Percentiles rank a stretch among this genome's conserved stretches.
phyloP scores from a whole-genome alignment of 2,113 vertebrate genomes.

The Crypturellus undulatus region DNA sequence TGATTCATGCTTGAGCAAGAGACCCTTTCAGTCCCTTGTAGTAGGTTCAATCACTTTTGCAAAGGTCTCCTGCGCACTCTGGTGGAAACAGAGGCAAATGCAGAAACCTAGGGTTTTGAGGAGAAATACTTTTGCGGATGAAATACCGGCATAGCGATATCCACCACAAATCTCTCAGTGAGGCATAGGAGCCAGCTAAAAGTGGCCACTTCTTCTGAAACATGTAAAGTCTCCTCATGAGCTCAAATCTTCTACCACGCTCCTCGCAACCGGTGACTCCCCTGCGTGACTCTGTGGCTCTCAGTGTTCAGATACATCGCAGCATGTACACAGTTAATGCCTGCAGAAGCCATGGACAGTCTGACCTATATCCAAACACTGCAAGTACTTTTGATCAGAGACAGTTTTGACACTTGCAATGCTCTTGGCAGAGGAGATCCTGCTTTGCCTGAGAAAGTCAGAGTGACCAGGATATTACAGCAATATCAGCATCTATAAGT shows the following conservation, averaged over 20 bases:
- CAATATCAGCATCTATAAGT: background rate
- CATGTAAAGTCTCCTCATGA: accelerated
- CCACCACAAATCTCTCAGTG: accelerated
- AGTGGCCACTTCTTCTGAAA: background rate
- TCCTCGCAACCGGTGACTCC: background rate
- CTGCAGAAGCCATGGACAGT: background rate
- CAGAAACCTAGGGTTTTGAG: accelerated
- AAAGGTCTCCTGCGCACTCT: slow-evolving; percentile 48
- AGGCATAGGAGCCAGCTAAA: no score
- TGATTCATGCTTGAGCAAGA: background rate
- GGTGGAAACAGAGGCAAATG: background rate
- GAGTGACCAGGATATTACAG: background rate
- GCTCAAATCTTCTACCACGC: background rate
- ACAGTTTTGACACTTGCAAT: accelerated
- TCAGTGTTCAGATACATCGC: no score
- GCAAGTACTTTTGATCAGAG: background rate
- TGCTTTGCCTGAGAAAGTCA: background rate
- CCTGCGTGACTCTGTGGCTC: background rate
- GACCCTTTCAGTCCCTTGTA: background rate
- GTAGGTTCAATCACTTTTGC: background rate
- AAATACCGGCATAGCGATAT: accelerated
- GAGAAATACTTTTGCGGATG: background rate
- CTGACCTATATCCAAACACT: accelerated
- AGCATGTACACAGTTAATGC: background rate
- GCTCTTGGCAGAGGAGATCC: accelerated